Conservation (phyloP, 2,113 vertebrate genomes). For the Corythornis cristatus region DNA sequence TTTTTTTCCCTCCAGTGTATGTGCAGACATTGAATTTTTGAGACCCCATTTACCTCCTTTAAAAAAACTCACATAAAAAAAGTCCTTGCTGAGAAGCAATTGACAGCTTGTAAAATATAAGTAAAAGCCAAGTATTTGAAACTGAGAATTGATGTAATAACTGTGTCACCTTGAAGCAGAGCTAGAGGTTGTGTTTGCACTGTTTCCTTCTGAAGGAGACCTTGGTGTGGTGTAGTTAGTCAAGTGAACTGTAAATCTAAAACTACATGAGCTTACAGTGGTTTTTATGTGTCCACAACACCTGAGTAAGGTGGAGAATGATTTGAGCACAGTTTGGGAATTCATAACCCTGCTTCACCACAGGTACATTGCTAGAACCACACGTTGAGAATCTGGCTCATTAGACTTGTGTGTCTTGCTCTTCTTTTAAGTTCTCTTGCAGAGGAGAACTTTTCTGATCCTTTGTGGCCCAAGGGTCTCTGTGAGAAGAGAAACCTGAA, state of each 20-base stretch:
- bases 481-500: not conserved
- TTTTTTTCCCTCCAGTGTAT: not conserved
- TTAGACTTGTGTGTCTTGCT: not conserved
- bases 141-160: not conserved
- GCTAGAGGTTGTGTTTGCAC: not conserved
- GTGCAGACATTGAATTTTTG: conserved; percentile 44
- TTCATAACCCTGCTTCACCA: not conserved
- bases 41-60: not conserved
- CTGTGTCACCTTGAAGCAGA: not conserved
- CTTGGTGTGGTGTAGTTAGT: not conserved
- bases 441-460: not conserved
- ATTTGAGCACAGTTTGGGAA: not conserved
- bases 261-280: not conserved
- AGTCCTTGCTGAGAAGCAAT: not conserved
- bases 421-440: not conserved
- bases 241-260: not conserved
- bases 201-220: not conserved
- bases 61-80: not conserved
- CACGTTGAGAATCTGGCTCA: not conserved
- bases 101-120: not conserved
- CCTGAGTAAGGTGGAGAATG: not conserved
- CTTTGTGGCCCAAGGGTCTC: not conserved
- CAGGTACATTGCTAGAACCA: not conserved
- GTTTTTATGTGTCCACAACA: not conserved
- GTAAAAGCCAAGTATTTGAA: not conserved